Percentiles rank a stretch among this genome's conserved stretches.
phyloP scores from a whole-genome alignment of 2,888 invertebrate genomes.

The Carterocephalus palaemon region DNA sequence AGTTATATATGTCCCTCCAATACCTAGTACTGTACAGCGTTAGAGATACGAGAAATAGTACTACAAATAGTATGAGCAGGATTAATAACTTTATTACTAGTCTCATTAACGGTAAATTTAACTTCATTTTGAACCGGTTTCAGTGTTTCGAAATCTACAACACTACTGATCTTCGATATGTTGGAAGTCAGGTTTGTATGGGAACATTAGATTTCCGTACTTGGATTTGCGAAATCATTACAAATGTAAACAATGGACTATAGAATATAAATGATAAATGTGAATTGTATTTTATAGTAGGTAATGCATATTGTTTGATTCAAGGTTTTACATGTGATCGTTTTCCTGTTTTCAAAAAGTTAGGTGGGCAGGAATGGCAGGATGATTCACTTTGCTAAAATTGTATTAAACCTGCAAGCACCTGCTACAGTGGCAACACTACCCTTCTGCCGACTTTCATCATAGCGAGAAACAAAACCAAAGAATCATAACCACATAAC shows the following conservation, averaged over 20 bases:
- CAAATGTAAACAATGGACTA: constrained; percentile 32
- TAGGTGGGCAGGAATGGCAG: too few relatives aligned
- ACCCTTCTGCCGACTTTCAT: too few relatives aligned
- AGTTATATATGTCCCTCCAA: constrained; percentile 67
- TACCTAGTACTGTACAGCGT: constrained; percentile 59
- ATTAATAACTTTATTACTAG: constrained; percentile 51
- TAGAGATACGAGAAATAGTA: constrained; percentile 53
- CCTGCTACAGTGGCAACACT: too few relatives aligned
- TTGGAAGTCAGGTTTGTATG: constrained; percentile 32
- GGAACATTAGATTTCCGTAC: constrained; percentile 34
- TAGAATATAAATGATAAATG: constrained; percentile 16
- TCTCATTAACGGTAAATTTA: constrained; percentile 47
- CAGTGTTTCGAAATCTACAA: constrained; percentile 24
- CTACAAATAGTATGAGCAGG: constrained; percentile 53
- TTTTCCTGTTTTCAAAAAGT: too few relatives aligned
- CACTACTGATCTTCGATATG: constrained; percentile 24
- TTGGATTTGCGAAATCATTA: constrained; percentile 31
- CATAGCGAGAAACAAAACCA: too few relatives aligned
- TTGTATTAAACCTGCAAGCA: too few relatives aligned
- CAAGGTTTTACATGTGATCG: too few relatives aligned
- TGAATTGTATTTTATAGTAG: not conserved
- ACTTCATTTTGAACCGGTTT: constrained; percentile 43
- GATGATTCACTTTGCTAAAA: too few relatives aligned
- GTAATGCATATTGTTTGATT: too few relatives aligned
- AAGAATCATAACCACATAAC: too few relatives aligned